These are phyloP conservation scores for Periplaneta americana DNA, from an alignment of 1,140 invertebrate species.

Conservation along the genomic window DNA sequence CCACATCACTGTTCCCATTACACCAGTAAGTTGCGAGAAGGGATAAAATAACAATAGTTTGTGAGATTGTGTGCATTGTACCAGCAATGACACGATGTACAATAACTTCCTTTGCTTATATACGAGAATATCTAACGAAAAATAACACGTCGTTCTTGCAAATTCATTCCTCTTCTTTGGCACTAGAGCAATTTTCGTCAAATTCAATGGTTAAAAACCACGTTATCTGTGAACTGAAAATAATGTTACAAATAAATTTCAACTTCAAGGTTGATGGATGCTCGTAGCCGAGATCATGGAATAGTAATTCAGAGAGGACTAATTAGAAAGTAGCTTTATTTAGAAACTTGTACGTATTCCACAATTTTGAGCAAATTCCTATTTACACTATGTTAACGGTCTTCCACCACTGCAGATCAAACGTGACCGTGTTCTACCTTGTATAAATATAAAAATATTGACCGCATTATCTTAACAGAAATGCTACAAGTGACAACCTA, in stretches of 20 bases:
- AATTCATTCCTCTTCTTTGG: not conserved
- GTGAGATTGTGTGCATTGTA: slow-evolving; percentile 10
- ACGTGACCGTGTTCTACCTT: not conserved
- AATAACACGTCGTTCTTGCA: not conserved
- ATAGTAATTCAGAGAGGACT: not conserved
- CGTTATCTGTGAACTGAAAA: not conserved
- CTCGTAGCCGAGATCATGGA: slow-evolving; percentile 11
- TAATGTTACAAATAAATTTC: slow-evolving; percentile 2
- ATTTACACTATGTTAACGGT: not conserved
- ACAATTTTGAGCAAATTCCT: not conserved
- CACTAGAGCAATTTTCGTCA: not conserved
- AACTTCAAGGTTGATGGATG: slow-evolving; percentile 12
- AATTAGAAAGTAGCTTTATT: slow-evolving; percentile 6
- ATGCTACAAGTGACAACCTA: not conserved
- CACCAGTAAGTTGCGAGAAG: slow-evolving; percentile 7
- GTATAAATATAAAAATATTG: not conserved
- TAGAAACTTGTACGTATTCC: not conserved
- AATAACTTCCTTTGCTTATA: not conserved
- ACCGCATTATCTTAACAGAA: not conserved
- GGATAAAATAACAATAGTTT: slow-evolving; percentile 10
- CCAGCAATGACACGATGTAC: not conserved
- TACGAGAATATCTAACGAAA: not conserved
- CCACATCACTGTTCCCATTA: slow-evolving; percentile 5
- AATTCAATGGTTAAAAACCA: not conserved
- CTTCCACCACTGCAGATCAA: not conserved